Conservation (phyloP, 2,113 vertebrate genomes). For the Cygnus buccinator region DNA sequence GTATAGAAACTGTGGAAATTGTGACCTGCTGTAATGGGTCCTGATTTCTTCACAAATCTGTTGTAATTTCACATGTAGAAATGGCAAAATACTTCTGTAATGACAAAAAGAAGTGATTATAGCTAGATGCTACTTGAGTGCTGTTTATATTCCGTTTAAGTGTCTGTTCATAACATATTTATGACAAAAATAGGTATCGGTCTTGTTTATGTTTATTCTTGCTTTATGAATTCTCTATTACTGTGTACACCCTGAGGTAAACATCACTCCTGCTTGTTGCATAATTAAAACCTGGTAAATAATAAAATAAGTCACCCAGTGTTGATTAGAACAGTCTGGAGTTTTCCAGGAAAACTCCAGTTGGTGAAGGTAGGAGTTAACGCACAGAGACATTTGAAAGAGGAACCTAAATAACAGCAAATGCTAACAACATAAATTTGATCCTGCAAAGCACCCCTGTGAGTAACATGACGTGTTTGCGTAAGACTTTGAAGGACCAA, state of each 20-base stretch:
- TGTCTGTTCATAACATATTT: neutral
- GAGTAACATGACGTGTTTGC: neutral
- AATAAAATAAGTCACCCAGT: neutral
- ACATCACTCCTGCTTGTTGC: neutral
- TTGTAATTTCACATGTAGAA: neutral
- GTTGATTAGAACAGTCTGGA: neutral
- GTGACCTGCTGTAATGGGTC: neutral
- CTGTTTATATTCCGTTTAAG: neutral
- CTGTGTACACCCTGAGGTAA: neutral
- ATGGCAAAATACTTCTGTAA: neutral
- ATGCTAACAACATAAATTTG: conserved; percentile 46
- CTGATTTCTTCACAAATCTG: neutral
- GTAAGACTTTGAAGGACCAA: neutral
- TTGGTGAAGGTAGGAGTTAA: conserved; percentile 24
- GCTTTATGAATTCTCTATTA: neutral
- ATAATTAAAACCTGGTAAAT: neutral
- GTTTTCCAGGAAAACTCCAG: neutral
- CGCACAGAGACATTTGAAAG: conserved; percentile 29
- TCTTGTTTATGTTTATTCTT: neutral
- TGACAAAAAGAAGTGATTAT: neutral
- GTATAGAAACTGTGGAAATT: neutral
- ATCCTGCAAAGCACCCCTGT: conserved; percentile 2
- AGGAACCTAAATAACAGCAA: conserved; percentile 43
- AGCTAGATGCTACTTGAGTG: neutral
- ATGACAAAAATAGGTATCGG: neutral